phyloP scores from a whole-genome alignment of 2,113 vertebrate species.

The Zootoca vivipara region DNA sequence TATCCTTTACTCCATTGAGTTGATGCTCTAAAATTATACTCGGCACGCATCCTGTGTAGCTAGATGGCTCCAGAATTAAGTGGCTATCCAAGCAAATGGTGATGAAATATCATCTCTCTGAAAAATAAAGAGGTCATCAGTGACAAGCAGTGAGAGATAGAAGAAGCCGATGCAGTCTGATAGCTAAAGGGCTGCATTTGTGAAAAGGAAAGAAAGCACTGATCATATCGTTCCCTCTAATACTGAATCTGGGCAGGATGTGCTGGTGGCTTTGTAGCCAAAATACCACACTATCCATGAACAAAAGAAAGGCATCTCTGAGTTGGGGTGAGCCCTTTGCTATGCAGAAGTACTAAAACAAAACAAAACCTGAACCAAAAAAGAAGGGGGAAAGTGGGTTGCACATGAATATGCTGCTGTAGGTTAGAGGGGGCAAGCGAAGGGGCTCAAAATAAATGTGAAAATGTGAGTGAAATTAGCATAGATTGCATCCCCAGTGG shows the following conservation, averaged over 20 bases:
- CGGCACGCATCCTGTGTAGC: constrained; percentile 20
- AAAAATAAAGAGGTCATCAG: constrained; percentile 54
- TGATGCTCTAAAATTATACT: constrained; percentile 45
- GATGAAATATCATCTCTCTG: constrained; percentile 42
- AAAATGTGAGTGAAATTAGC: background rate
- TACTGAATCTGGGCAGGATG: background rate
- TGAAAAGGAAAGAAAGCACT: background rate
- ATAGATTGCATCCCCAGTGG: background rate
- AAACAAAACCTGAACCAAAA: background rate
- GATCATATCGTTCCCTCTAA: background rate
- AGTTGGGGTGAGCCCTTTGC: background rate
- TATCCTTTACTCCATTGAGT: constrained; percentile 43
- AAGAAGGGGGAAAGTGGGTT: background rate
- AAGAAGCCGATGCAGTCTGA: constrained; percentile 21
- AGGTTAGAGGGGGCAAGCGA: background rate
- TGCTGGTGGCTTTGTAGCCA: background rate
- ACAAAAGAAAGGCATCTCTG: background rate
- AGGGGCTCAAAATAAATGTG: background rate
- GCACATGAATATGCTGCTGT: background rate
- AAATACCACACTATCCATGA: background rate
- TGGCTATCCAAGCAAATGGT: constrained; percentile 13
- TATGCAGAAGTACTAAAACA: background rate
- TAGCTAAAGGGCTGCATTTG: constrained; percentile 31
- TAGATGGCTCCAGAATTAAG: constrained; percentile 57
- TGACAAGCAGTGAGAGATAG: constrained; percentile 35